These are phyloP conservation scores for Drusus annulatus DNA, from an alignment of 1,140 invertebrate species.

Conservation along the genomic window DNA sequence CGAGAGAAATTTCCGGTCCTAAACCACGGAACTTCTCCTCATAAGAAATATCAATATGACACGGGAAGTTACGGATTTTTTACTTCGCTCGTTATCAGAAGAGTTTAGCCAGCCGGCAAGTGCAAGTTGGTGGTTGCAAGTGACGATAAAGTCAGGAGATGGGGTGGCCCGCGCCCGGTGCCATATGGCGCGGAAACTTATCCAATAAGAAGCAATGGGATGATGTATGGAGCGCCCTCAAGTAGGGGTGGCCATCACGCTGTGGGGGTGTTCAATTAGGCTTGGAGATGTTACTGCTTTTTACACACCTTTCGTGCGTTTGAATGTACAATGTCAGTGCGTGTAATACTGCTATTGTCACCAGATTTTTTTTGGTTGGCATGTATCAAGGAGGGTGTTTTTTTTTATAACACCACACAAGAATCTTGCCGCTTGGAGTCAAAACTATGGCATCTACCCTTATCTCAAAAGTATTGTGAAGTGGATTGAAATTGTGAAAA, in stretches of 20 bases:
- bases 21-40: slow-evolving; percentile 13
- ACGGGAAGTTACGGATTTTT: slow-evolving; percentile 34
- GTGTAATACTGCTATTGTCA: background rate
- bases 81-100: slow-evolving; percentile 30
- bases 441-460: too few species aligned
- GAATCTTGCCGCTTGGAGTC: too few species aligned
- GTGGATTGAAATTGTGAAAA: too few species aligned
- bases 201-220: slow-evolving; percentile 58
- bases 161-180: slow-evolving; percentile 21
- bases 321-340: background rate
- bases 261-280: slow-evolving; percentile 52
- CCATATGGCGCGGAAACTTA: slow-evolving; percentile 59
- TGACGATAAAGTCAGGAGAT: slow-evolving; percentile 34
- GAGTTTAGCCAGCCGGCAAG: slow-evolving; percentile 26
- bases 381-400: too few species aligned
- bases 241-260: slow-evolving; percentile 7
- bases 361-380: background rate
- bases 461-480: too few species aligned
- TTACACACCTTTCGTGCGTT: background rate
- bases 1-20: background rate
- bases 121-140: slow-evolving; percentile 30
- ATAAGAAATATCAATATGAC: slow-evolving; percentile 38
- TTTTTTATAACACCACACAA: too few species aligned
- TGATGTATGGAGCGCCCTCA: slow-evolving; percentile 52
- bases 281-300: slow-evolving; percentile 40